Conservation (phyloP, 1,140 invertebrate species). For the Formica selysi region DNA sequence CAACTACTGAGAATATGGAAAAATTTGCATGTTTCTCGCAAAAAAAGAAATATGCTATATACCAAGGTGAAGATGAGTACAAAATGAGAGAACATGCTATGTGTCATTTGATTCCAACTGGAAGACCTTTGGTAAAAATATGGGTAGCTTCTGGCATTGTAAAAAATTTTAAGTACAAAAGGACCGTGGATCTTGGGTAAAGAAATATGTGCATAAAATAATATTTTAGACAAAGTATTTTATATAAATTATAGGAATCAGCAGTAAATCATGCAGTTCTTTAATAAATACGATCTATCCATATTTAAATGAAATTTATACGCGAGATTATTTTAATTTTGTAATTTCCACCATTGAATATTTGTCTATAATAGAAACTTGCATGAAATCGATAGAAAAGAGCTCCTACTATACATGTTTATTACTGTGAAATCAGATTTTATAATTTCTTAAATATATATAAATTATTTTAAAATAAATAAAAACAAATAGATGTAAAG, state of each 20-base stretch:
- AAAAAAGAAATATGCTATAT: slow-evolving; percentile 31
- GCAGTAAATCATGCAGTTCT: neutral
- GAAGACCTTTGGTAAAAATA: neutral
- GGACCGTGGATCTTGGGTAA: slow-evolving; percentile 69
- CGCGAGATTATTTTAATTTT: neutral
- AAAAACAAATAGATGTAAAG: neutral
- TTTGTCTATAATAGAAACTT: neutral
- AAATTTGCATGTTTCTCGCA: slow-evolving; percentile 28
- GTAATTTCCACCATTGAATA: neutral
- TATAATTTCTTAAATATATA: neutral
- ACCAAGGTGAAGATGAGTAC: slow-evolving; percentile 54
- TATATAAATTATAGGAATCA: neutral
- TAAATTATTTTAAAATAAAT: slow-evolving; percentile 1
- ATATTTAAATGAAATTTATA: neutral
- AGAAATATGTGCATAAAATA: neutral
- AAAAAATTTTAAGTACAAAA: slow-evolving; percentile 63
- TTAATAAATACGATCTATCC: neutral
- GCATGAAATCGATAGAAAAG: neutral
- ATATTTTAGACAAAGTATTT: slow-evolving; percentile 3
- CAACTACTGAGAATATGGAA: slow-evolving; percentile 39
- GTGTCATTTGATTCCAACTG: slow-evolving; percentile 54
- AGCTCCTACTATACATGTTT: neutral
- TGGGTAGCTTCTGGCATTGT: slow-evolving; percentile 54
- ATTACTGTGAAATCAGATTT: neutral
- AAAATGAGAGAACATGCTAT: neutral